phyloP scores from a whole-genome alignment of 92 coral and sea anemone species.

The Virgularia gustaviana region DNA sequence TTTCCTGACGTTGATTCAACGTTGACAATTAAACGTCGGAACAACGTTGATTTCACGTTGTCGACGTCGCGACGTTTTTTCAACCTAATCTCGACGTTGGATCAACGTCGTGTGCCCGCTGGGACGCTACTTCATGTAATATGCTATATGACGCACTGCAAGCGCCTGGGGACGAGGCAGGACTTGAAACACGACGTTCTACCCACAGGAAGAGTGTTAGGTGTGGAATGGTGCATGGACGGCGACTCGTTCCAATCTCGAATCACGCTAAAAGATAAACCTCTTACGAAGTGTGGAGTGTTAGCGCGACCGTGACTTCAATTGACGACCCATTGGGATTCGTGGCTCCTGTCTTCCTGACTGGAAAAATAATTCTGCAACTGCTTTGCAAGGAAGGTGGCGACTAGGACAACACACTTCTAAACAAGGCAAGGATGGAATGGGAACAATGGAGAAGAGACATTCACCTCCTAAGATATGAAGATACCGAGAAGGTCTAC shows the following conservation, averaged over 20 bases:
- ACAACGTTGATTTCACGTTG: no score
- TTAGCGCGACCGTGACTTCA: background rate
- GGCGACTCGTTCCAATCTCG: background rate
- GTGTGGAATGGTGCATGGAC: slow-evolving; percentile 2
- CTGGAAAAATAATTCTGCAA: background rate
- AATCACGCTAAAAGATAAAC: background rate
- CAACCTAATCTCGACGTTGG: no score
- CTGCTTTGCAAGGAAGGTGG: background rate
- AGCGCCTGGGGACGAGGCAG: no score
- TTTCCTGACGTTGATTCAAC: no score
- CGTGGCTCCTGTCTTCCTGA: background rate
- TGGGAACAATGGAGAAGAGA: no score
- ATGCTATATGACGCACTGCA: no score
- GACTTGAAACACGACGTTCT: background rate
- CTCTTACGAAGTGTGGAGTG: background rate
- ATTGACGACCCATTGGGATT: background rate
- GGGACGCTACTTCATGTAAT: background rate
- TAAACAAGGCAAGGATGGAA: no score
- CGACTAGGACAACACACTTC: background rate
- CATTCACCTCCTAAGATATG: no score
- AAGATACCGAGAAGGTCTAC: no score
- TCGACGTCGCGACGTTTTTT: no score
- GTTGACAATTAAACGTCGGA: no score
- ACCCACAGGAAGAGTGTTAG: background rate
- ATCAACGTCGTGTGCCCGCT: no score